These are phyloP conservation scores for Elymnias hypermnestra DNA, from an alignment of 1,140 invertebrate genomes.

Conservation along the genomic window DNA sequence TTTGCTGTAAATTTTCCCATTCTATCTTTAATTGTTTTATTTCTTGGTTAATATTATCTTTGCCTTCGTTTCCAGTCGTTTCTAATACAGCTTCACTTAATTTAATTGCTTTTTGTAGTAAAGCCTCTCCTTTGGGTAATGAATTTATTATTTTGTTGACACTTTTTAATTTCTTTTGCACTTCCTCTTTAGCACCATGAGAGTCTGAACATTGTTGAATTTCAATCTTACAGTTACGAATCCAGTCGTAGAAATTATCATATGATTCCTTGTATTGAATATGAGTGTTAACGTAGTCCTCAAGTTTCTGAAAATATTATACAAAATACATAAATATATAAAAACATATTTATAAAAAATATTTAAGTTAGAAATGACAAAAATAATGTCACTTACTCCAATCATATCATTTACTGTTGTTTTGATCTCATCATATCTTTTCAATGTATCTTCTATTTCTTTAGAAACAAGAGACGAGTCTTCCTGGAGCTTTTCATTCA, in stretches of 20 bases:
- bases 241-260: slow-evolving; percentile 90
- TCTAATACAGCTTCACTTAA: slow-evolving; percentile 86
- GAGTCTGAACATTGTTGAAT: slow-evolving; percentile 90
- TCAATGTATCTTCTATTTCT: slow-evolving; percentile 83
- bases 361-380: not conserved
- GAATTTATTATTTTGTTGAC: slow-evolving; percentile 82
- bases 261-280: slow-evolving; percentile 90
- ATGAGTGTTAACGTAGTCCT: slow-evolving; percentile 90
- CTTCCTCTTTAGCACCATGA: slow-evolving; percentile 87
- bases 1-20: slow-evolving; percentile 90
- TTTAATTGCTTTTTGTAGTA: slow-evolving; percentile 85
- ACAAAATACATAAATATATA: not conserved
- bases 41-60: slow-evolving; percentile 90
- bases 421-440: slow-evolving; percentile 83
- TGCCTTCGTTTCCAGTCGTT: slow-evolving; percentile 90
- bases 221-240: slow-evolving; percentile 88
- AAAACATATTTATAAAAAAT: no score
- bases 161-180: slow-evolving; percentile 84
- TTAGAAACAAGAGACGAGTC: slow-evolving; percentile 80
- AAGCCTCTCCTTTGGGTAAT: slow-evolving; percentile 82
- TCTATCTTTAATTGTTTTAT: slow-evolving; percentile 89
- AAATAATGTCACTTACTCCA: slow-evolving; percentile 65
- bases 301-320: slow-evolving; percentile 76
- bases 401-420: slow-evolving; percentile 81
- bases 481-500: slow-evolving; percentile 81